Evolutionary conservation across 2,888 invertebrate species (phyloP).

Genomic region (Agrochola litura): DNA sequence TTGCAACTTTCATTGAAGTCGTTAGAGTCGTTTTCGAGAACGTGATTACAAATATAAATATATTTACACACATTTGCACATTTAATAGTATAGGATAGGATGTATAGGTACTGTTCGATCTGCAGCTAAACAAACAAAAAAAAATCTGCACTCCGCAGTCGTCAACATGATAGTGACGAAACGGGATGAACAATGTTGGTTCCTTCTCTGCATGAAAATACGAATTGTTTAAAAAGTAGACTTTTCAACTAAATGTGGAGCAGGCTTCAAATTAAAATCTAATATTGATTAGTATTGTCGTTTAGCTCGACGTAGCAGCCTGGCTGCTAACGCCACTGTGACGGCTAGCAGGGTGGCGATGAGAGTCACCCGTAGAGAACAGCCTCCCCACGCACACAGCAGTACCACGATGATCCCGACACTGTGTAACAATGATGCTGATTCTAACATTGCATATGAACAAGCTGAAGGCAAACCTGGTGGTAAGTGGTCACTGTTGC

Average conservation of each 20-base stretch:
- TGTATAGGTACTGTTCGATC: too few species aligned
- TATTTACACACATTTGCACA: too few species aligned
- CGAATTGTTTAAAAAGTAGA: too few species aligned
- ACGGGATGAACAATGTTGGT: too few species aligned
- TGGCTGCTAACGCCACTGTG: constrained; percentile 54
- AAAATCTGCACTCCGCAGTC: too few species aligned
- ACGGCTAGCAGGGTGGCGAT: constrained; percentile 80
- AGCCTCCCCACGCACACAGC: constrained; percentile 81
- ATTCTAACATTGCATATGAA: constrained; percentile 20
- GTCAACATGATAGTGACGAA: too few species aligned
- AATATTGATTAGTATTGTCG: constrained; percentile 17
- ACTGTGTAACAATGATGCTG: constrained; percentile 57
- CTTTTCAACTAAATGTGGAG: constrained; percentile 7
- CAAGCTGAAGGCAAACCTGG: not conserved
- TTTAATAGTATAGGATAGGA: too few species aligned
- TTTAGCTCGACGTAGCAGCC: constrained; percentile 38
- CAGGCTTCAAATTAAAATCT: constrained; percentile 7
- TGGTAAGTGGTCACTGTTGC: not conserved
- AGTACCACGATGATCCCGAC: constrained; percentile 78
- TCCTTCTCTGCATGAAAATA: too few species aligned
- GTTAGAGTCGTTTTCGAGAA: too few species aligned
- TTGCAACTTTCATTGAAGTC: too few species aligned
- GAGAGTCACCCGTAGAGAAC: constrained; percentile 74
- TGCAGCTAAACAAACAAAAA: too few species aligned
- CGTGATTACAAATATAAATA: too few species aligned